These are phyloP conservation scores for Turritopsis dohrnii DNA, from an alignment of 30 jellyfish, hydroid and myxozoan genomes.

Conservation along the genomic window DNA sequence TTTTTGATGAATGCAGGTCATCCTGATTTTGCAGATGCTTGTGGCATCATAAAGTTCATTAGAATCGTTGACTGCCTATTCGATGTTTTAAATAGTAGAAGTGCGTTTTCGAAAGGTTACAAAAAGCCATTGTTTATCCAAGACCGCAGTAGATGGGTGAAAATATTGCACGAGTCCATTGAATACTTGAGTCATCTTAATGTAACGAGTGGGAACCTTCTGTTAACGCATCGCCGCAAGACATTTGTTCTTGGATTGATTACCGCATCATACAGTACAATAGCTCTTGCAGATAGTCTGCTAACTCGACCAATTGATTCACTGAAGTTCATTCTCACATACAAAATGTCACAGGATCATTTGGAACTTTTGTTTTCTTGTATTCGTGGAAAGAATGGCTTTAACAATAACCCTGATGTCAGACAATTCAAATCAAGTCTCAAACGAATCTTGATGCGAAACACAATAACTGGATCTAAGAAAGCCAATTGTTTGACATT, in stretches of 20 bases:
- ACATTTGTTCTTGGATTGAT: constrained; percentile 23
- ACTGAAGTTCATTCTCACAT: constrained; percentile 9
- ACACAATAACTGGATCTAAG: background rate
- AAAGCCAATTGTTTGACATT: no score
- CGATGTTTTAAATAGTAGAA: constrained; percentile 6
- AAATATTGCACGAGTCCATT: background rate
- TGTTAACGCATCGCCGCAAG: background rate
- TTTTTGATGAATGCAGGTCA: constrained; percentile 3
- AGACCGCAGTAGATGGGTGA: background rate
- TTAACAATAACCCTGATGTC: constrained; percentile 2
- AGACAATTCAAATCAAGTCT: background rate
- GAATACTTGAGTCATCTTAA: background rate
- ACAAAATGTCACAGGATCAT: constrained; percentile 20
- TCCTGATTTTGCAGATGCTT: constrained; percentile 24
- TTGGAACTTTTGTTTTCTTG: background rate
- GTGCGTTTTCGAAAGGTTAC: background rate
- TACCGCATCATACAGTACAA: no score
- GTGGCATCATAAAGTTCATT: background rate
- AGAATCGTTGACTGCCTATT: background rate
- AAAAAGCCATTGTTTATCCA: background rate
- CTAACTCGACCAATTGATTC: background rate
- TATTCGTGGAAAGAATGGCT: constrained; percentile 2
- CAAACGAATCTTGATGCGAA: background rate
- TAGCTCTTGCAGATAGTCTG: no score
- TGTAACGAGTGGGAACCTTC: background rate